Percentiles rank a stretch among this genome's conserved stretches.
These are phyloP conservation scores for Pipistrellus nathusii DNA, from an alignment of 2,797 vertebrate species.

Conservation along the genomic window DNA sequence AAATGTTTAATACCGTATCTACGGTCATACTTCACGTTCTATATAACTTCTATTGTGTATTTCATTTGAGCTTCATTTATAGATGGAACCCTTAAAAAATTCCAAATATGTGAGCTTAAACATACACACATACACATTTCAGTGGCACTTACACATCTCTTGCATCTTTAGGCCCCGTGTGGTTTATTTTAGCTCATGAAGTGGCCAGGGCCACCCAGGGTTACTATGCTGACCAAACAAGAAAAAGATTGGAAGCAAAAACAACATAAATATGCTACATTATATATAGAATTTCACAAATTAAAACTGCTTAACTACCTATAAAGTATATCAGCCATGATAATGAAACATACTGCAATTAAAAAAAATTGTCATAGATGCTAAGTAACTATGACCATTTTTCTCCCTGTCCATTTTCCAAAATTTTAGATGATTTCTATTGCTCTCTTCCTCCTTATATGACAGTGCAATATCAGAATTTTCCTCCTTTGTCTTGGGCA, in stretches of 20 bases:
- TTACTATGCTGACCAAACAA: background rate
- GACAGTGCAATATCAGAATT: background rate
- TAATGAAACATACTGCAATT: background rate
- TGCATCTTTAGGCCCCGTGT: background rate
- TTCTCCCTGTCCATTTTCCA: background rate
- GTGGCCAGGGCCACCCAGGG: background rate
- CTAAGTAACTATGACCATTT: background rate
- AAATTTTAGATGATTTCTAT: background rate
- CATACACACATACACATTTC: background rate
- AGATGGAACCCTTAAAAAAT: background rate
- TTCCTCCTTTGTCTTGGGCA: background rate
- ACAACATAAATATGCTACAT: background rate
- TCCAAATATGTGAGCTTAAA: background rate
- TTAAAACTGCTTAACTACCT: background rate
- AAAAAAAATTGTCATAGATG: background rate
- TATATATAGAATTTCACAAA: background rate
- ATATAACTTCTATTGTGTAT: background rate
- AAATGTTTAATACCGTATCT: background rate
- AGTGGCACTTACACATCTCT: background rate
- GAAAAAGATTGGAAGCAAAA: slow-evolving; percentile 20
- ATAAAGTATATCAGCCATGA: background rate
- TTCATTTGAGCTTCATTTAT: background rate
- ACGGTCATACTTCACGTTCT: background rate
- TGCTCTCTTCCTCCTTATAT: background rate
- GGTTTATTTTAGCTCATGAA: background rate